These are phyloP conservation scores for Trachelus iudaicus DNA, from an alignment of 2,888 invertebrate species.

Conservation along the genomic window DNA sequence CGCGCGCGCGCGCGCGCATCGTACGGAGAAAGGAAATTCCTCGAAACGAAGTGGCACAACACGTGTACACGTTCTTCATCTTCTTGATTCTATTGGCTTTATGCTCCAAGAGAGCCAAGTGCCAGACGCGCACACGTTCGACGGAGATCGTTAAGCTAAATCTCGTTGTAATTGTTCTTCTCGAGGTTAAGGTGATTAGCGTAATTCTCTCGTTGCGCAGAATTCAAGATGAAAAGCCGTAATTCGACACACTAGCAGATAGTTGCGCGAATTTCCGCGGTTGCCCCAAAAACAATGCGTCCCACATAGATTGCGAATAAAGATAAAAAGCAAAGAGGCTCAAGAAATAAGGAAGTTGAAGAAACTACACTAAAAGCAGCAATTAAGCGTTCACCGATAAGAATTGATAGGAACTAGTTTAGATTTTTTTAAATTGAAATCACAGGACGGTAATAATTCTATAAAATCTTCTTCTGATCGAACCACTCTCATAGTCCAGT, in stretches of 20 bases:
- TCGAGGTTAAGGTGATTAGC: not conserved
- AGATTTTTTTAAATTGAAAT: not conserved
- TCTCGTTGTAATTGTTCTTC: not conserved
- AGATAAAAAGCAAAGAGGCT: not conserved
- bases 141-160: not conserved
- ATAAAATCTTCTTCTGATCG: not conserved
- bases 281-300: not conserved
- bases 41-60: not conserved
- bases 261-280: not conserved
- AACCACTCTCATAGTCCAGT: not conserved
- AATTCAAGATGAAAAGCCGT: not conserved
- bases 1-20: not conserved
- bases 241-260: not conserved
- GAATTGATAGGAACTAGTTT: not conserved
- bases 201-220: not conserved
- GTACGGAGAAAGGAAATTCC: not conserved
- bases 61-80: not conserved
- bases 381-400: not conserved
- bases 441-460: not conserved
- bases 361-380: not conserved
- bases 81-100: too few relatives aligned
- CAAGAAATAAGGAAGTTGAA: not conserved
- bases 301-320: not conserved
- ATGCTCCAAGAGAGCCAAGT: too few relatives aligned
- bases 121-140: not conserved